Evolutionary conservation across 2,888 invertebrate genomes (phyloP), one percentile per base, ranked within the genome.

Genomic region (Caenorhabditis parvicauda): DNA sequence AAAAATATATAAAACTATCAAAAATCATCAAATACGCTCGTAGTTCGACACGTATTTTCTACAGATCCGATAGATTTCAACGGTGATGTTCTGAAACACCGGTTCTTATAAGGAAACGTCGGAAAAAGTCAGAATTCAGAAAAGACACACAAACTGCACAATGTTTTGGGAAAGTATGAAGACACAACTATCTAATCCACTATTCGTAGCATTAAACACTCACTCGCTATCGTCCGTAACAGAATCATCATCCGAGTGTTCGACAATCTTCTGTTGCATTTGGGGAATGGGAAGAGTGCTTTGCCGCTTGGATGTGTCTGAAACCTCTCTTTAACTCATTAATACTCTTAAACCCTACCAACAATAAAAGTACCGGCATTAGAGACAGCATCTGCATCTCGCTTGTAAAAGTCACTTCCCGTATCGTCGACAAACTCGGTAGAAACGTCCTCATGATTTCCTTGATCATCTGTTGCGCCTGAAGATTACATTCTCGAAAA

Each of bases 341-440:
- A 14, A 32, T 19, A 32, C 3, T 51, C 35, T 32, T 29, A 24
- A 25, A 4, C 9, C 12, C 14, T 22, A 64, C 64, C 69, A 29
- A 72, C 59, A 21, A 70, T 65, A 61, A 62, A 72, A 41, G 74
- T 70, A 43, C 68, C 65, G 7, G 72, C 69, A 32, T 73, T 71
- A n/a, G 65, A 63, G 17, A 60, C 43, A 6, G 56, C 62, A 44
- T 70, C 70, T 24, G 56, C 54, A 25, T 67, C 66, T 37, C 46
- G 49, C 24, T 54, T 50, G 22, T 59, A 62, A 25, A 49, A 51
- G 19, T 44, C 52, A 25, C 48, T 53, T 27, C 49, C 58, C 3
- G 45, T 48, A 1, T 52, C 9, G 12, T 37, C 44, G 22, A 43
- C 58, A 6, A 1, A 32, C 28, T 37, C 21, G 9, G 37, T 2